Evolutionary conservation across 2,888 invertebrate genomes (phyloP), one percentile per base, ranked within the genome.

Genomic region (Leucoma salicis): DNA sequence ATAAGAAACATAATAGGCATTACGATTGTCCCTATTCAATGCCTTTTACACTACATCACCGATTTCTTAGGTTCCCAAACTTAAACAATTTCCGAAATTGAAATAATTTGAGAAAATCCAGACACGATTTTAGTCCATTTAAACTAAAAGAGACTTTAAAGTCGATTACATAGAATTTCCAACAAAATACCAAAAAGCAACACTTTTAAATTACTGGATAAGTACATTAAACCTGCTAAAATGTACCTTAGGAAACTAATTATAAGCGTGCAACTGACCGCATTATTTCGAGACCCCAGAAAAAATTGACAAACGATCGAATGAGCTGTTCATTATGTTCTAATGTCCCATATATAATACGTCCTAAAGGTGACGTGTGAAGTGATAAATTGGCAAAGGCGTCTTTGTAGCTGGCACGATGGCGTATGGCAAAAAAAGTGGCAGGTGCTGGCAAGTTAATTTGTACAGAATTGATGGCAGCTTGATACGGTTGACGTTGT

Each of bases 331-430:
- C 83, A 83, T 86, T 85, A 82, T 84, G 69, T 74, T 76, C 74
- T 86, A 86, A 86, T 86, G 82, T 78, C 71, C 80, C 78, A 86
- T 86, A 86, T 82, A 85, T 85, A 82, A 84, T 81, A 66, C 69
- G 75, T 73, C 74, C 73, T 72, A 71, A 77, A 83, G 78, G 78
- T 72, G 76, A 78, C 71, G 74, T 72, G 70, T 73, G 67, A 64
- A 56, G 58, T 70, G 69, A 85, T 85, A 84, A 84, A 86, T 85
- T 76, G 82, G 67, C 66, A 57, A 65, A 71, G 74, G 68, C 68
- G 65, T 66, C n/a, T 76, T 75, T 72, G 68, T 72, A 55, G 44
- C 41, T 53, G 52, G 43, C 59, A 43, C 44, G 49, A 47, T 54
- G 61, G 63, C 58, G 60, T 53, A 54, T 61, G 58, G 63, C 60